Evolutionary conservation across 1,140 invertebrate species (phyloP), one percentile per base, ranked within the genome.

Genomic region (Sesamia nonagrioides): DNA sequence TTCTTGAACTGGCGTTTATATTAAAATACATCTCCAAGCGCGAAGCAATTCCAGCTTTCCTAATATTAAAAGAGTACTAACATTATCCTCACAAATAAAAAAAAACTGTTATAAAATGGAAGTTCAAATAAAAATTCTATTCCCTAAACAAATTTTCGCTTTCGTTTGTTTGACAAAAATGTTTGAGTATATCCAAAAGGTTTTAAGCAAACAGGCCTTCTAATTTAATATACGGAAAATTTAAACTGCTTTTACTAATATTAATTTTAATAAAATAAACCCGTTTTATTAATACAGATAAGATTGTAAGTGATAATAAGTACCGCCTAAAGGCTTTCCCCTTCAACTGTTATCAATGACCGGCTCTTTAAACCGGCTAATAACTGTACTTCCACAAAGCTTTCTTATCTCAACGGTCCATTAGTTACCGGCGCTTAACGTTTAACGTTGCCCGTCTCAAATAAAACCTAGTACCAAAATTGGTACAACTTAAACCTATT

Each of bases 381-480:
- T 79, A 76, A 77, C 74, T 77, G 63, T 71, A 78, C 73, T 69
- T 54, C 71, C 21, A 58, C 18, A 78, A 78, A 78, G 80, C 82
- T 82, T 85, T 80, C 84, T 88, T 91, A 93, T 92, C 90, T 91
- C 88, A 92, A 92, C 87, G 89, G 88, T 84, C 89, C 89, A 91
- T 93, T 92, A 91, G 81, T 88, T 86, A 84, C 82, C 85, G 88
- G 87, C 84, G 85, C 84, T 88, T 85, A 84, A 89, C 85, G 87
- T 81, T 61, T 86, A 86, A 84, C 86, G 87, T 79, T 86, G 80
- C 73, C 79, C 84, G 84, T 84, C 88, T 87, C 83, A 91, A 92
- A 85, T 86, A 87, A 88, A 89, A 85, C 82, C 85, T 85, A 85
- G 84, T 84, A 89, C 82, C 78, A 56, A 33, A 42, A 60, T 60